phyloP scores from a whole-genome alignment of 2,888 invertebrate species.

The Macrophya alboannulata region DNA sequence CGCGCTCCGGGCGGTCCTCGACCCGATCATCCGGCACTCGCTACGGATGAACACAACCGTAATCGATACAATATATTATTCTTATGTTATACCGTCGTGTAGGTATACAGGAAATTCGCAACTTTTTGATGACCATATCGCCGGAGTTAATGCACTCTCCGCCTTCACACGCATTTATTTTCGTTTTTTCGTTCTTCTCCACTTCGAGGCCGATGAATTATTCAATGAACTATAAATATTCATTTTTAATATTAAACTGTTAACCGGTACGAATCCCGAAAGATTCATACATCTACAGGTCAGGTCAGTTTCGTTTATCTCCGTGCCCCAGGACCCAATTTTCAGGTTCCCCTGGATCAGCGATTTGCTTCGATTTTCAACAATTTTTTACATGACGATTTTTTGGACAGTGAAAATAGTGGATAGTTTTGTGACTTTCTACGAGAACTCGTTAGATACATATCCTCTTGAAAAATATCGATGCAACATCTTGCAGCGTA shows the following conservation, averaged over 20 bases:
- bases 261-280: background rate
- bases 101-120: background rate
- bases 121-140: background rate
- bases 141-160: background rate
- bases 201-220: background rate
- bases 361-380: background rate
- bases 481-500: background rate
- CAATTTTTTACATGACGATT: background rate
- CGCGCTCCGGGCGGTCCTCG: conserved; percentile 68
- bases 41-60: background rate
- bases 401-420: background rate
- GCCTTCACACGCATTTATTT: background rate
- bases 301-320: background rate
- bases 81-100: no score
- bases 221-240: background rate
- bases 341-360: background rate
- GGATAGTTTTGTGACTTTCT: background rate
- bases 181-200: background rate
- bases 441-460: background rate
- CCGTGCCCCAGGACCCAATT: background rate
- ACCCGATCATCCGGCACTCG: conserved; percentile 57
- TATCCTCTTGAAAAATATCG: background rate
- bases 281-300: background rate
- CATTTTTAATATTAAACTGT: background rate
- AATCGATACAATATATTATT: conserved; percentile 25